Conservation (phyloP, 2,888 invertebrate species). For the Tholera decimalis region DNA sequence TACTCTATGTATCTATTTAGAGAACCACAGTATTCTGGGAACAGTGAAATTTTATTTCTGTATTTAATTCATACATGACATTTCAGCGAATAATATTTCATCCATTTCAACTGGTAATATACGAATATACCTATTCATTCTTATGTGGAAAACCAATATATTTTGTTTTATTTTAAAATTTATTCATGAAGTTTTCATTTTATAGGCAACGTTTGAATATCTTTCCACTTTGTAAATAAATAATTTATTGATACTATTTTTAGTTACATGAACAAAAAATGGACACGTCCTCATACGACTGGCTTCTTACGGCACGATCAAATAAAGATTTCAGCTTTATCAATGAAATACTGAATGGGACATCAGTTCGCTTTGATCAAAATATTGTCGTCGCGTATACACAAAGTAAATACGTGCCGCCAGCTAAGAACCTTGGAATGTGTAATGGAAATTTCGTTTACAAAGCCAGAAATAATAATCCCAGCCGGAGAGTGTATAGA, state of each 20-base stretch:
- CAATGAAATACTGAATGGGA: slow-evolving; percentile 79
- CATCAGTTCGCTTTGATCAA: slow-evolving; percentile 83
- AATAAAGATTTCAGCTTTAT: slow-evolving; percentile 75
- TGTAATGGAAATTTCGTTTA: slow-evolving; percentile 81
- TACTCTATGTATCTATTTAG: not conserved
- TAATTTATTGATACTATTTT: slow-evolving; percentile 53
- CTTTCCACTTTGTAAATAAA: not conserved
- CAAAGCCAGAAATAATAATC: slow-evolving; percentile 51
- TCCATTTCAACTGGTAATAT: too few species aligned
- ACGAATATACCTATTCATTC: too few species aligned
- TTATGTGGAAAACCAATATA: too few species aligned
- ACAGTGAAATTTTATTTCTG: not conserved
- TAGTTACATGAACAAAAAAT: slow-evolving; percentile 79
- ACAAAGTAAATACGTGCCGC: slow-evolving; percentile 37
- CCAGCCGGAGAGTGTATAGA: slow-evolving; percentile 1
- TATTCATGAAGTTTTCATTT: not conserved
- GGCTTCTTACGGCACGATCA: slow-evolving; percentile 79
- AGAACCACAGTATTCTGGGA: not conserved
- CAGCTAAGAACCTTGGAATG: slow-evolving; percentile 58
- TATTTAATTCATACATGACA: not conserved
- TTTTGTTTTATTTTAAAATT: not conserved
- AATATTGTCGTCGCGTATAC: slow-evolving; percentile 80
- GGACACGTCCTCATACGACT: slow-evolving; percentile 82
- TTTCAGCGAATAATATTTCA: not conserved
- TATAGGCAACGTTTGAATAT: not conserved